phyloP scores from a whole-genome alignment of 2,113 vertebrate species.

The Anser brachyrhynchus region DNA sequence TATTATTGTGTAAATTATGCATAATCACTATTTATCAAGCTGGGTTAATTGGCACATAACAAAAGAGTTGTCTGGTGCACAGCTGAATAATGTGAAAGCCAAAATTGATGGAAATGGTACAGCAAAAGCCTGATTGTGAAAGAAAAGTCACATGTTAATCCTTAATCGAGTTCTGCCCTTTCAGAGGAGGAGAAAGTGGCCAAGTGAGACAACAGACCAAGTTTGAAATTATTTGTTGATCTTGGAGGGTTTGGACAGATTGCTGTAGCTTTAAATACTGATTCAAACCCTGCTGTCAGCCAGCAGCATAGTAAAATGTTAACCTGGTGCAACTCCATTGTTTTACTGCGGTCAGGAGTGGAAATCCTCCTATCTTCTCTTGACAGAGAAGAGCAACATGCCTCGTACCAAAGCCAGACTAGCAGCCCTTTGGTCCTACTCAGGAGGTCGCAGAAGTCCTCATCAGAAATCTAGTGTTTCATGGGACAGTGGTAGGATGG shows the following conservation, averaged over 20 bases:
- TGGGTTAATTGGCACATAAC: slow-evolving; percentile 71
- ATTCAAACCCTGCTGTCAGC: background rate
- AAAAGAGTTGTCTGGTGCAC: slow-evolving; percentile 63
- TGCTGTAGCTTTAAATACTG: background rate
- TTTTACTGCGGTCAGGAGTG: background rate
- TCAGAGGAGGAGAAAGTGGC: background rate
- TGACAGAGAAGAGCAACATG: background rate
- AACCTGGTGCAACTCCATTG: background rate
- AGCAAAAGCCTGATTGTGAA: slow-evolving; percentile 17
- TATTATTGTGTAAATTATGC: slow-evolving; percentile 65
- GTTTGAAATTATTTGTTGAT: background rate
- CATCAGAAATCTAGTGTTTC: background rate
- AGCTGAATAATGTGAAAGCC: slow-evolving; percentile 57
- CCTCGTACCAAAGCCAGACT: background rate
- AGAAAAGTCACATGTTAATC: background rate
- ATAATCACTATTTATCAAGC: slow-evolving; percentile 75
- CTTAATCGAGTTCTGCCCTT: background rate
- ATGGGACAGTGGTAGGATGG: background rate
- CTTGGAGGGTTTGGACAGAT: background rate
- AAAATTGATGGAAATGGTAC: slow-evolving; percentile 45
- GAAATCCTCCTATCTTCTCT: background rate
- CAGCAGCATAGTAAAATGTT: background rate
- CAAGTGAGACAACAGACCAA: background rate
- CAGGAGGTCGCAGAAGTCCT: background rate
- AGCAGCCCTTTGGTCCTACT: background rate